Evolutionary conservation across 2,888 invertebrate species (phyloP), one percentile per base, ranked within the genome.

Genomic region (Byasa hedistus): DNA sequence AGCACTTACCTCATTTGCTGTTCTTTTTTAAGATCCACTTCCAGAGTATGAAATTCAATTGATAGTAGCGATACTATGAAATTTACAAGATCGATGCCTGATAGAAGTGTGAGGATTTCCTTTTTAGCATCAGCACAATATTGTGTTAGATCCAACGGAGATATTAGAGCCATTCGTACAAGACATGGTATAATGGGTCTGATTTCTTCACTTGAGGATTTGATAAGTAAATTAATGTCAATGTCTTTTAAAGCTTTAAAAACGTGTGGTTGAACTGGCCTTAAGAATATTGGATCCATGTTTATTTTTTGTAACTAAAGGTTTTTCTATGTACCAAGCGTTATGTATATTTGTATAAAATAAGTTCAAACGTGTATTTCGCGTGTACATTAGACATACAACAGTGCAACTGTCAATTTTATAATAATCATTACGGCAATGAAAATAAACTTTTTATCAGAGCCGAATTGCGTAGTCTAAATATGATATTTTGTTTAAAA

Each of bases 41-140:
- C 98, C 56, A 99, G 89, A 32, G 96, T 95, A 80, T 98, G 97
- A 82, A 98, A 98, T 87, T 98, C 98, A 63, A 98, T 98, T 12
- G 98, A 98, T 5, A 99, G 92, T 21, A 98, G 92, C 0, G 97
- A 97, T 1, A 98, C 98, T 72, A 99, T 96, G 64, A 97, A 97
- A 85, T 99, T 99, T 0, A 98, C 98, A 63, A 97, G 93, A 84
- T 98, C 98, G 74, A 98, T 96, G 8, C 97, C 97, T 1, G 98
- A 96, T 0, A 98, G 92, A 59, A 98, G 94, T n/a, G 96, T 96
- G 2, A 98, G 89, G 62, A 98, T 96, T 78, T 96, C 95, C 84
- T 97, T 97, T 75, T 97, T 95, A 48, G 95, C 95, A 75, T 96
- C 95, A 56, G 95, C 94, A 82, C 98, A 98, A 66, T 95, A 94